Base-by-base conservation (phyloP, 37 sponge, comb jelly and placozoan species). In the Halisarca cf. caerulea region DNA sequence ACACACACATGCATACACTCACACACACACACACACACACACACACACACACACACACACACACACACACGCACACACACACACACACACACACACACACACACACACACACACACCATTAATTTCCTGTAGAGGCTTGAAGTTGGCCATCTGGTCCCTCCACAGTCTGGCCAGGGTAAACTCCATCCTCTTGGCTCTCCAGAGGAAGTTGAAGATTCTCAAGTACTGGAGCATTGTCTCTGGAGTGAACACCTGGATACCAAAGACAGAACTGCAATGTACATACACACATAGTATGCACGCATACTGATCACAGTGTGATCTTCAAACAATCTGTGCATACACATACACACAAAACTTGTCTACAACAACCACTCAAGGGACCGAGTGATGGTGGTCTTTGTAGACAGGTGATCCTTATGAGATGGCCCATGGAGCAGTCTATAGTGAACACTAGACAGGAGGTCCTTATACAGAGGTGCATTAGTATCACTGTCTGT, bases 101-200 rank as follows among this genome's bases (percentile, higher is more conserved):
- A 72, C 84, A 72, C 74, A 84, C 84, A 84, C 58, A 84, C 70
- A 84, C 81, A 5, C 59, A 97, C 96, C 96, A 77, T 88, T 75
- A n/a, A 92, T 81, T 30, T 69, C 38, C 32, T 84, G 66, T 30
- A 94, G 90, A 0, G 45, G 18, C 45, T 75, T 70, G 59, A 64
- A 68, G 71, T 90, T 36, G 34, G 86, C 75, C 30, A 73, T 85
- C 70, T 91, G 93, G 0, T 88, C 61, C 21, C 72, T 85, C 97
- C 99, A 96, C 59, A 93, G 85, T 25, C 80, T 71, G n/a, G 91
- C 70, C 54, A 99, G 84, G 9, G 83, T 85, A 79, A 90, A 88
- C 79, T 96, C 95, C 59, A 96, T 96, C n/a, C 99, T 80, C 83
- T 99, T 96, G 4, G 92, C 95, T 30, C 95, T 82, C 99, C 99